Percentiles rank a stretch among this genome's conserved stretches.
These are phyloP conservation scores for Pandemis heparana DNA, from an alignment of 2,888 invertebrate species.

Conservation along the genomic window DNA sequence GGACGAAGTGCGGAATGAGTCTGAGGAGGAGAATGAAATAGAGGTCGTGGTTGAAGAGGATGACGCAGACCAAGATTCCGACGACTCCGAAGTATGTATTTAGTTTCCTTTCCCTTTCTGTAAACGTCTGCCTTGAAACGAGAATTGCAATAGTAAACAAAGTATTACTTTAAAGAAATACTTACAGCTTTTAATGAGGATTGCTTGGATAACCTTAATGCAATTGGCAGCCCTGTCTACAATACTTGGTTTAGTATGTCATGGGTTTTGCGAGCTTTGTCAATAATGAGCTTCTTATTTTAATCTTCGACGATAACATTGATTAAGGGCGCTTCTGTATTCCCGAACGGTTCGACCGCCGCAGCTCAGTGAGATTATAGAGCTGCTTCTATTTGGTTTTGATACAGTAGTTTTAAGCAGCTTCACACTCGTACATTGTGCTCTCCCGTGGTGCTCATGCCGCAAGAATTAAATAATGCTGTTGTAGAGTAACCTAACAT, in stretches of 20 bases:
- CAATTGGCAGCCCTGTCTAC: neutral
- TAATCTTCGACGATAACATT: neutral
- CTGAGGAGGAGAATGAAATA: conserved; percentile 80
- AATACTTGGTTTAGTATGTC: neutral
- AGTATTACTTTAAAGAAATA: neutral
- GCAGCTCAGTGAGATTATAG: neutral
- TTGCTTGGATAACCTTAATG: neutral
- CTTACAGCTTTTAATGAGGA: neutral
- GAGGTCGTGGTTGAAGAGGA: conserved; percentile 79
- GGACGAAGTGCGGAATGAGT: conserved; percentile 79
- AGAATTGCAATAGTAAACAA: neutral
- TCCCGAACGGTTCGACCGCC: neutral
- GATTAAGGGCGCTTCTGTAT: neutral
- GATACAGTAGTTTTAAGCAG: neutral
- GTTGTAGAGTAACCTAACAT: neutral
- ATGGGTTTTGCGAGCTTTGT: neutral
- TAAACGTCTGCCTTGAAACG: neutral
- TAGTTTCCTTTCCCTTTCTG: conserved; percentile 18
- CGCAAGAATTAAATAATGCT: neutral
- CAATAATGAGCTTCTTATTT: neutral
- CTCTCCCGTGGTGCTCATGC: neutral
- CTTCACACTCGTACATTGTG: neutral
- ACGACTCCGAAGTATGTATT: conserved; percentile 75
- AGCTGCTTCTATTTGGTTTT: neutral
- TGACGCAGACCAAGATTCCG: conserved; percentile 76